phyloP scores from a whole-genome alignment of 2,797 vertebrate genomes.

The Pipistrellus kuhlii region DNA sequence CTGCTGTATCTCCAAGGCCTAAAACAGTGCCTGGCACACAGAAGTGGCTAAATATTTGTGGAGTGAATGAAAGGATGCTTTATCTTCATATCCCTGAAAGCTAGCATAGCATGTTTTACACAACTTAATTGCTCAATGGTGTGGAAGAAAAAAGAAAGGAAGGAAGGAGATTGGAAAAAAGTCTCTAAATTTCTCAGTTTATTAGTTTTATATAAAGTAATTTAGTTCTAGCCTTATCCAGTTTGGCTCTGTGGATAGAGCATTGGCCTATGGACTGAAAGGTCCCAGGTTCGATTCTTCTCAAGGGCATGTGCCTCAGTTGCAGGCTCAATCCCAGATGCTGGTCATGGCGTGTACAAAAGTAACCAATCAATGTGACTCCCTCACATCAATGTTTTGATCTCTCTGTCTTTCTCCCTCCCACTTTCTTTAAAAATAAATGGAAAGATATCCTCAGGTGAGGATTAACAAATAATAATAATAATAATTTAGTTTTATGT shows the following conservation, averaged over 20 bases:
- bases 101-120: not conserved
- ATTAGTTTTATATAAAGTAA: not conserved
- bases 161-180: not conserved
- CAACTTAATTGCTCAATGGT: not conserved
- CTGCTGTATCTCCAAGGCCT: not conserved
- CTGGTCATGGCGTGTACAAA: too few relatives aligned
- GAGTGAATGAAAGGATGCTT: not conserved
- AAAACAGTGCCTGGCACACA: not conserved
- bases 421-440: too few relatives aligned
- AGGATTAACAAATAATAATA: too few relatives aligned
- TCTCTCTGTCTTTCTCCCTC: too few relatives aligned
- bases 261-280: too few relatives aligned
- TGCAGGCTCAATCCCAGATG: too few relatives aligned
- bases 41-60: not conserved
- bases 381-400: too few relatives aligned
- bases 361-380: too few relatives aligned
- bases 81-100: not conserved
- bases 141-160: not conserved
- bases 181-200: constrained; percentile 26
- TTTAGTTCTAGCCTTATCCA: not conserved
- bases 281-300: too few relatives aligned
- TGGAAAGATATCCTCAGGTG: too few relatives aligned
- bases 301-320: too few relatives aligned
- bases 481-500: not conserved
- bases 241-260: too few relatives aligned